Base-by-base conservation (phyloP, 2,113 vertebrate species). In the Etheostoma spectabile region DNA sequence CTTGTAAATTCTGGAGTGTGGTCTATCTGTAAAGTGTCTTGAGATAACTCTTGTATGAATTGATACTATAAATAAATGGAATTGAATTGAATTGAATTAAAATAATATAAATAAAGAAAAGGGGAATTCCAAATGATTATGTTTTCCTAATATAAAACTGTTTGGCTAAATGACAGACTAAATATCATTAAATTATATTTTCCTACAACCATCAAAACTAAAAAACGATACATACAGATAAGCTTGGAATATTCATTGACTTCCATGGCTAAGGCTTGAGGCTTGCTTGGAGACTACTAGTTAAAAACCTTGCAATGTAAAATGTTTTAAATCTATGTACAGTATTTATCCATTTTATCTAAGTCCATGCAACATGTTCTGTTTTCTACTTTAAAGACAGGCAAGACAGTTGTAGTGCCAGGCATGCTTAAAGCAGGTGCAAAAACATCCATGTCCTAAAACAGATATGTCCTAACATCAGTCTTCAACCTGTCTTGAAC, bases 381-480 rank as follows among this genome's bases (percentile, higher is more conserved):
- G 30, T 38, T 51, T 72, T 83, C 33, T 53, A 27, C 21, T 42
- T 24, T 64, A 16, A 65, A 64, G 11, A 55, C 0, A 45, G 10
- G 49, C 0, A 67, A 45, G 18, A 24, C 33, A 64, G 24, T 62
- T 72, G 42, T 30, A 46, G 21, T 2, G 38, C 21, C 8, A 19
- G 22, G 45, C 49, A 6, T 48, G 35, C 53, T 64, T 22, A 2
- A 55, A 82, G 27, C 84, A 85, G 86, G 67, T 87, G 82, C 24
- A 62, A 61, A 61, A 83, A 74, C 48, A 79, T 42, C 15, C 15
- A 67, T 57, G 64, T 57, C 45, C 51, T 70, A 46, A 51, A 63
- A 56, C 74, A 80, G 72, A 77, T 67, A 66, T 74, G 35, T 72
- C 55, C 33, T 38, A 79, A 60, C 73, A 78, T 88, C 51, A 76